Conservation (phyloP, 2,113 vertebrate species). For the Semnornis frantzii region DNA sequence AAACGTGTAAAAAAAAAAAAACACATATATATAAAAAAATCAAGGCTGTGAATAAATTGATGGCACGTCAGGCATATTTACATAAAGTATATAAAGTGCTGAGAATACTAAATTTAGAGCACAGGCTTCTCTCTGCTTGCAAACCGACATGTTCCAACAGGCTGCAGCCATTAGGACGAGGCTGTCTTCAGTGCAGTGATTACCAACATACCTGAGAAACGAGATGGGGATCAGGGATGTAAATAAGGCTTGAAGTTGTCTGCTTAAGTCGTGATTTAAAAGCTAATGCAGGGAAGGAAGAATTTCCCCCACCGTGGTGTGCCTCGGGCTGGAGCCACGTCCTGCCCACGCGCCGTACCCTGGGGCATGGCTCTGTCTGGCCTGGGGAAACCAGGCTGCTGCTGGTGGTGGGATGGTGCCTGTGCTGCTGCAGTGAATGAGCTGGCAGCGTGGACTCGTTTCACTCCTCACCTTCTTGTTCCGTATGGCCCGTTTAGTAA, state of each 20-base stretch:
- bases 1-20: background rate
- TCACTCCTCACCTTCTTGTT: background rate
- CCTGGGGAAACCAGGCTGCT: rapidly evolving
- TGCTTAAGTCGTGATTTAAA: background rate
- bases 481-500: background rate
- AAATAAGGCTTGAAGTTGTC: background rate
- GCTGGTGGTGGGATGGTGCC: background rate
- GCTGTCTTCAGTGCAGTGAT: background rate
- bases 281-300: background rate
- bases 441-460: background rate
- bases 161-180: constrained; percentile 6
- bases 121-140: background rate
- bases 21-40: background rate
- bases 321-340: background rate
- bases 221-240: background rate
- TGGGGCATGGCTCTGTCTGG: rapidly evolving
- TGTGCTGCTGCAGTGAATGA: background rate
- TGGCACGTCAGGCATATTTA: constrained; percentile 42
- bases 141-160: constrained; percentile 1
- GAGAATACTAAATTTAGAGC: constrained; percentile 52
- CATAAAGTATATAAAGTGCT: constrained; percentile 39
- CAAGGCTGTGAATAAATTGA: background rate
- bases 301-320: background rate
- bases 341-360: rapidly evolving
- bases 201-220: background rate